phyloP scores from a whole-genome alignment of 2,797 vertebrate species.

The Cyprinella venusta region DNA sequence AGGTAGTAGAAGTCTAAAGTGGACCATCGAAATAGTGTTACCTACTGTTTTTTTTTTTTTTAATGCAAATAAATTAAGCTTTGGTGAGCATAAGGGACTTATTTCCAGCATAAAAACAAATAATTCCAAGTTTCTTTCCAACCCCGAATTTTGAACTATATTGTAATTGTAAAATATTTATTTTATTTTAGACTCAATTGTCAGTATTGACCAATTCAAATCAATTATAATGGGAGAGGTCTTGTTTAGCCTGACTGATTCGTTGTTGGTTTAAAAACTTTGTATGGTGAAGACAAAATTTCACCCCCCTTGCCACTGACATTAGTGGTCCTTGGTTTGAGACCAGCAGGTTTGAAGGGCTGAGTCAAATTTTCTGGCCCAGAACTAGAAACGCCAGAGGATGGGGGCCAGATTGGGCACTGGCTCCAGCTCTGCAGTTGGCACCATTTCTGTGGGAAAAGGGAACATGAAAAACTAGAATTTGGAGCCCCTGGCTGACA shows the following conservation, averaged over 20 bases:
- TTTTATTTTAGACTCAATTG: not conserved
- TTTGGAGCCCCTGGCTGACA: not conserved
- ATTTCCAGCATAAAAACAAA: not conserved
- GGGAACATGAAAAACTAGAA: not conserved
- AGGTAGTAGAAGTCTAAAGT: not conserved
- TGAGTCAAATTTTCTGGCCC: not conserved
- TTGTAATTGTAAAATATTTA: not conserved
- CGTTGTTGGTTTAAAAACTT: conserved; percentile 7
- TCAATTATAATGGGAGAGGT: not conserved
- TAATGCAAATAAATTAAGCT: not conserved
- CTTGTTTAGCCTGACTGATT: conserved; percentile 2
- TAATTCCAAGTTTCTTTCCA: not conserved
- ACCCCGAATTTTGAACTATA: not conserved
- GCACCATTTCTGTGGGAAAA: conserved; percentile 2
- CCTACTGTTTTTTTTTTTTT: not conserved
- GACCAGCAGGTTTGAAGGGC: not conserved
- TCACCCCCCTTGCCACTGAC: not conserved
- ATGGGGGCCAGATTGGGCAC: not conserved
- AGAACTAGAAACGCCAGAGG: not conserved
- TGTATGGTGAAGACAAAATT: not conserved
- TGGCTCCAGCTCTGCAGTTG: not conserved
- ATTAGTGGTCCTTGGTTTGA: not conserved
- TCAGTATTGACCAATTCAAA: not conserved
- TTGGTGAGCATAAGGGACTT: not conserved
- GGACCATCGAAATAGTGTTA: not conserved